phyloP scores from a whole-genome alignment of 64 coral and sea anemone species.

The Platygyra sinensis region DNA sequence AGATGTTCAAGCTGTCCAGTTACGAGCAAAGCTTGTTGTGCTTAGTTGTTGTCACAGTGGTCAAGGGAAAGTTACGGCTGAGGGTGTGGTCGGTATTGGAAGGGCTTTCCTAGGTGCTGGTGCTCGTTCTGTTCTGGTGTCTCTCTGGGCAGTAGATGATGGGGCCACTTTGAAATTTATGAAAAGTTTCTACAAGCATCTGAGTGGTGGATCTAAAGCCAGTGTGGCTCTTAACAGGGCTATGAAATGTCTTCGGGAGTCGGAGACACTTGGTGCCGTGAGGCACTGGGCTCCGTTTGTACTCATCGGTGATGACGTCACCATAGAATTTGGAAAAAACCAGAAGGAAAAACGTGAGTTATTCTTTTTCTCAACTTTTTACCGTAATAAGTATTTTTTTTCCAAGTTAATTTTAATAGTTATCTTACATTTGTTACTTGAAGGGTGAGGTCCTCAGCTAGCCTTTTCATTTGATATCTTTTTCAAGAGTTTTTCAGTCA shows the following conservation, averaged over 20 bases:
- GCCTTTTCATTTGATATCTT: too few species aligned
- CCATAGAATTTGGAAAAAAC: not conserved
- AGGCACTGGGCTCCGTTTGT: too few species aligned
- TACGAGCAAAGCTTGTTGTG: not conserved
- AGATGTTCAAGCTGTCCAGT: not conserved
- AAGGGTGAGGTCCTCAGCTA: too few species aligned
- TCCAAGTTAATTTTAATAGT: too few species aligned
- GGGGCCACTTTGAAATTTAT: not conserved
- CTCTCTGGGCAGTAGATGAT: constrained; percentile 4
- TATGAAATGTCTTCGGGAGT: too few species aligned
- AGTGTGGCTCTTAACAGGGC: not conserved
- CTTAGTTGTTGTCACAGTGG: not conserved
- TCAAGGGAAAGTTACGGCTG: not conserved
- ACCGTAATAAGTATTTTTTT: too few species aligned
- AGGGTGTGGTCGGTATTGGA: not conserved
- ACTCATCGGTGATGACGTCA: not conserved
- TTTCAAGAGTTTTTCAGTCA: too few species aligned
- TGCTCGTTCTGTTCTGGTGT: not conserved
- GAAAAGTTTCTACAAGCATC: not conserved
- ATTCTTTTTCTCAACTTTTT: too few species aligned
- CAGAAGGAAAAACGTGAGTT: not conserved
- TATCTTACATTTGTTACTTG: too few species aligned
- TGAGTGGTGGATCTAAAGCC: not conserved
- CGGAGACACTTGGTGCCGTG: too few species aligned
- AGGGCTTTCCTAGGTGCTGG: too few species aligned